phyloP scores from a whole-genome alignment of 2,888 invertebrate species.

The Cheilosia urbana region DNA sequence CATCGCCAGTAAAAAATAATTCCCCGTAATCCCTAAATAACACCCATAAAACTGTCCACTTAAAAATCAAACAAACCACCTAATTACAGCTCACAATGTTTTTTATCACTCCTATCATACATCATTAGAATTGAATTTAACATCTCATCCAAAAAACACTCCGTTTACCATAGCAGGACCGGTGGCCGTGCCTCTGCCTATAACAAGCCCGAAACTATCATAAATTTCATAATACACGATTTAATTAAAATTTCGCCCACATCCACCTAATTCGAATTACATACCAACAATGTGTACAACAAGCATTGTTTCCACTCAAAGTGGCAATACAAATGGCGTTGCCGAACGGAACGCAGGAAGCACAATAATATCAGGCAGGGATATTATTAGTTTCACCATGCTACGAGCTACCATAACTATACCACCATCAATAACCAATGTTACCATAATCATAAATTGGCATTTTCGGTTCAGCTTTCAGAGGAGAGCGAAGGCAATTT shows the following conservation, averaged over 20 bases:
- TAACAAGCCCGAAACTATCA: neutral
- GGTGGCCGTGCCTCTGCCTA: neutral
- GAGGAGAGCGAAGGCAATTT: constrained; percentile 37
- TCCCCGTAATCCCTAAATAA: no score
- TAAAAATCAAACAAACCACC: neutral
- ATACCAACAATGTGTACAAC: constrained; percentile 51
- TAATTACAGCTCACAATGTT: neutral
- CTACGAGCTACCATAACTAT: no score
- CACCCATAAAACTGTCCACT: neutral
- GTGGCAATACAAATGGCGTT: constrained; percentile 27
- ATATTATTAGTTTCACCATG: constrained; percentile 62
- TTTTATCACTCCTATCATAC: constrained; percentile 1
- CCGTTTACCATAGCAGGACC: neutral
- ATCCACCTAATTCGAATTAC: constrained; percentile 68
- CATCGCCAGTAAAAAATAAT: no score
- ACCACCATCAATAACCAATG: constrained; percentile 70
- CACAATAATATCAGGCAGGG: constrained; percentile 32
- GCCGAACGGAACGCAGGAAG: constrained; percentile 5
- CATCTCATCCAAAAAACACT: neutral
- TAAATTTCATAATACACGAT: constrained; percentile 52
- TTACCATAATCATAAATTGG: constrained; percentile 73
- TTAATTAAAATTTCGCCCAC: constrained; percentile 66
- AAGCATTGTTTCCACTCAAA: constrained; percentile 57
- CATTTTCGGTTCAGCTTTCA: constrained; percentile 29
- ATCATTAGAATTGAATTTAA: constrained; percentile 4